phyloP scores from a whole-genome alignment of 2,113 vertebrate genomes.

The Tichodroma muraria region DNA sequence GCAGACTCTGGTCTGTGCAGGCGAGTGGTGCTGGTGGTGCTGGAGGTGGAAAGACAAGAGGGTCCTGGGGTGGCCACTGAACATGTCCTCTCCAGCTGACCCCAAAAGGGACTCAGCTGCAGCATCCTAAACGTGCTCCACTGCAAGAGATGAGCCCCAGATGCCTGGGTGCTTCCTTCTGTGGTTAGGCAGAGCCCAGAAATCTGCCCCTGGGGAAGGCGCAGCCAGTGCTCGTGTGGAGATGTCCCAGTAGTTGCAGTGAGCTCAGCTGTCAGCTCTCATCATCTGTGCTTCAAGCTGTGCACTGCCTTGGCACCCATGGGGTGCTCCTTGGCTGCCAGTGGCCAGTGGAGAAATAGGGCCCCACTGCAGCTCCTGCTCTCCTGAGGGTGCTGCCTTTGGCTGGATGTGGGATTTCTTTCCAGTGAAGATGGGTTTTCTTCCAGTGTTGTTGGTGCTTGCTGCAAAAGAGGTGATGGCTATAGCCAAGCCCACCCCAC shows the following conservation, averaged over 20 bases:
- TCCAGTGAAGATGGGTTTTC: neutral
- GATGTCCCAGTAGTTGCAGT: neutral
- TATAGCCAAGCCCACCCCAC: neutral
- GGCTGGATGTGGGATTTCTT: neutral
- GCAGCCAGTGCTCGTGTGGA: neutral
- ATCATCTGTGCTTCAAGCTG: neutral
- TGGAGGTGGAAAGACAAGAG: neutral
- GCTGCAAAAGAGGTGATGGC: neutral
- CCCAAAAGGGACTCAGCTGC: neutral
- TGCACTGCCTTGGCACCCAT: neutral
- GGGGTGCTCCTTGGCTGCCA: neutral
- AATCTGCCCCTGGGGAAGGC: neutral
- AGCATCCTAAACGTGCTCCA: neutral
- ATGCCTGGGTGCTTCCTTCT: neutral
- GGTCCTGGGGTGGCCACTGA: neutral
- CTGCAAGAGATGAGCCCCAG: neutral
- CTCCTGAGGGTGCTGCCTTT: neutral
- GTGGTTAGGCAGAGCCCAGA: neutral
- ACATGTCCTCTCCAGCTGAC: neutral
- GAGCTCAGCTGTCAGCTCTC: neutral
- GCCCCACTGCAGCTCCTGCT: neutral
- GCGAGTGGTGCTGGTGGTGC: rapidly evolving
- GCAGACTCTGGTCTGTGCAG: neutral
- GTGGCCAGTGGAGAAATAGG: neutral
- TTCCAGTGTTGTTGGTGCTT: neutral